These are phyloP conservation scores for Leptoclinus maculatus DNA, from an alignment of 2,797 vertebrate species.

Conservation along the genomic window DNA sequence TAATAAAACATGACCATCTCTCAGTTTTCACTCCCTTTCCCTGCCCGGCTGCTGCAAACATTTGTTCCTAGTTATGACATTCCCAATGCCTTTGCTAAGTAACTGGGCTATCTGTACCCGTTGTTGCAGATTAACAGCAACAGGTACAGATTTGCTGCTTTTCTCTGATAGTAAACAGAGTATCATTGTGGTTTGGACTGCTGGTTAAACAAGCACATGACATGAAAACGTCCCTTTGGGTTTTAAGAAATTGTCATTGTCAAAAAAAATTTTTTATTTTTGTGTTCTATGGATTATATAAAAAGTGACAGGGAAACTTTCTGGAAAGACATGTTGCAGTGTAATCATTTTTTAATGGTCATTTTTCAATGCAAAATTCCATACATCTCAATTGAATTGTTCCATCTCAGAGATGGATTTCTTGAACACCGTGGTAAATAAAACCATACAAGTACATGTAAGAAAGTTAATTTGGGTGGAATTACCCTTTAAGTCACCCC, in stretches of 20 bases:
- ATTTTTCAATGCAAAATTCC: neutral
- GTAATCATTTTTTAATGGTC: neutral
- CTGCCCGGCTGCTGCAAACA: constrained; percentile 58
- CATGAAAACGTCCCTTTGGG: neutral
- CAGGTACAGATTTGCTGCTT: neutral
- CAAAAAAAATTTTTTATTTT: neutral
- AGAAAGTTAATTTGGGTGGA: neutral
- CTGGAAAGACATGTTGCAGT: neutral
- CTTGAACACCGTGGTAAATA: neutral
- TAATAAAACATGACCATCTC: constrained; percentile 83
- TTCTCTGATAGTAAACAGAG: neutral
- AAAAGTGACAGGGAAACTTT: neutral
- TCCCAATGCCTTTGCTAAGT: constrained; percentile 1
- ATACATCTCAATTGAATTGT: neutral
- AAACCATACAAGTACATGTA: neutral
- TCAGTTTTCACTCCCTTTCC: constrained; percentile 71
- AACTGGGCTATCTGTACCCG: constrained; percentile 19
- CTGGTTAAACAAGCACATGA: neutral
- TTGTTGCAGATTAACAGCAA: constrained; percentile 34
- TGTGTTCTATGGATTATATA: neutral
- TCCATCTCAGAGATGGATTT: neutral
- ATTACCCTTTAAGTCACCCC: neutral
- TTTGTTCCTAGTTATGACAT: constrained; percentile 61
- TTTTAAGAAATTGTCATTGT: neutral
- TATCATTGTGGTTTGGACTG: neutral